A percentile compares a stretch with the other conserved stretches of the same genome.
Conservation (phyloP, 2,888 invertebrate genomes). For the Cremastinae sp. region DNA sequence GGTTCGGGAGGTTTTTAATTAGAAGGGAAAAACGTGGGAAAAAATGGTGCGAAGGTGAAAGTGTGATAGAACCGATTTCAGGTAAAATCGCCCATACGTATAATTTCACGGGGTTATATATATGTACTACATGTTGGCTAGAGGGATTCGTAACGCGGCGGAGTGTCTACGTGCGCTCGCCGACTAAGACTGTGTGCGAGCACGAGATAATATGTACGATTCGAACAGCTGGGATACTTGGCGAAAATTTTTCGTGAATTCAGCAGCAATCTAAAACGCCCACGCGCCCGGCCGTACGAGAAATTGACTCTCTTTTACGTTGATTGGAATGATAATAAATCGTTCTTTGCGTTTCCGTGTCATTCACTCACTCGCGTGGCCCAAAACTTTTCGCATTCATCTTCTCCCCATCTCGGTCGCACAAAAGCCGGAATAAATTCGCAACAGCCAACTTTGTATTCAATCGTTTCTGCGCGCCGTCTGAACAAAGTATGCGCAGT, state of each 20-base stretch:
- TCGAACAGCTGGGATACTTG: slow-evolving; percentile 38
- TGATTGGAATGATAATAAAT: slow-evolving; percentile 54
- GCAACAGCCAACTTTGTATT: slow-evolving; percentile 22
- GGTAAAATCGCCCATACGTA: not conserved
- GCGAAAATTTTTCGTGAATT: slow-evolving; percentile 40
- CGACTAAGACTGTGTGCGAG: too few relatives aligned
- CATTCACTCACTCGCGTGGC: slow-evolving; percentile 49
- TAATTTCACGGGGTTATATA: not conserved
- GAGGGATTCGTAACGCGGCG: too few relatives aligned
- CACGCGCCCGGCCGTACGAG: slow-evolving; percentile 6
- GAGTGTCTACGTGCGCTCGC: too few relatives aligned
- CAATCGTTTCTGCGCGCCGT: not conserved
- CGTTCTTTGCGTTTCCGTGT: slow-evolving; percentile 47
- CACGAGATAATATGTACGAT: not conserved
- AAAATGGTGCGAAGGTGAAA: too few relatives aligned
- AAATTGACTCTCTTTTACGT: slow-evolving; percentile 28
- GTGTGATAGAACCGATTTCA: too few relatives aligned
- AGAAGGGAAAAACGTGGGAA: too few relatives aligned
- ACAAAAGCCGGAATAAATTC: not conserved
- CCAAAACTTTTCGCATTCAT: slow-evolving; percentile 49
- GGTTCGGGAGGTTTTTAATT: too few relatives aligned
- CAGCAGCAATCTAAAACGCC: slow-evolving; percentile 4
- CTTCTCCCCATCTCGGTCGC: slow-evolving; percentile 7
- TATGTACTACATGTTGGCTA: too few relatives aligned
- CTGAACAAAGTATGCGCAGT: not conserved